Percentiles rank a stretch among this genome's conserved stretches.
Conservation (phyloP, 2,113 vertebrate genomes). For the Hydrochoerus hydrochaeris region DNA sequence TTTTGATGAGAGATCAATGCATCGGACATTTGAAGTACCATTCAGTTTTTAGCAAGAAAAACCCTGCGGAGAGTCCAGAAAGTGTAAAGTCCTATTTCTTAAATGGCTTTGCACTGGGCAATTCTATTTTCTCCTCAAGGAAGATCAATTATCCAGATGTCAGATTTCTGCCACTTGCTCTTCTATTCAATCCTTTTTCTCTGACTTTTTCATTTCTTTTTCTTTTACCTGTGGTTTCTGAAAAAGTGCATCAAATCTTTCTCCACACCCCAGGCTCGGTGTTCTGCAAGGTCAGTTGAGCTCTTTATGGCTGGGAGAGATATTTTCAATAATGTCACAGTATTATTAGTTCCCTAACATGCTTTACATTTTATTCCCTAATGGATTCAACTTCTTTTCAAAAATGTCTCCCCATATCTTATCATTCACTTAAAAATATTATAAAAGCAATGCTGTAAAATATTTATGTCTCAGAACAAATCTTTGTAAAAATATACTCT, state of each 20-base stretch:
- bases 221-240: conserved; percentile 42
- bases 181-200: conserved; percentile 45
- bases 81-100: conserved; percentile 37
- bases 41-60: conserved; percentile 37
- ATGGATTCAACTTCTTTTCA: neutral
- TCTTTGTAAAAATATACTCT: conserved; percentile 52
- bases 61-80: neutral
- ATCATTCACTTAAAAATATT: conserved; percentile 50
- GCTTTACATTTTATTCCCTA: neutral
- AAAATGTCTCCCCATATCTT: conserved; percentile 34
- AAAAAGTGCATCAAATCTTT: conserved; percentile 9
- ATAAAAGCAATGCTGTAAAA: conserved; percentile 45
- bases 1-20: neutral
- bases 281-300: conserved; percentile 14
- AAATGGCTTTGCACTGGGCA: conserved; percentile 24
- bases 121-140: conserved; percentile 58
- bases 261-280: neutral
- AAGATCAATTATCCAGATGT: conserved; percentile 63
- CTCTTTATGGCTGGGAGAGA: neutral
- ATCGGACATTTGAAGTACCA: conserved; percentile 1
- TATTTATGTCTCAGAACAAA: conserved; percentile 55
- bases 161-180: conserved; percentile 57
- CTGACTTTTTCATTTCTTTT: conserved; percentile 61
- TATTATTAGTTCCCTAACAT: neutral
- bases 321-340: conserved; percentile 27